Conservation (phyloP, 2,888 invertebrate genomes). For the Steinernema scapterisci region DNA sequence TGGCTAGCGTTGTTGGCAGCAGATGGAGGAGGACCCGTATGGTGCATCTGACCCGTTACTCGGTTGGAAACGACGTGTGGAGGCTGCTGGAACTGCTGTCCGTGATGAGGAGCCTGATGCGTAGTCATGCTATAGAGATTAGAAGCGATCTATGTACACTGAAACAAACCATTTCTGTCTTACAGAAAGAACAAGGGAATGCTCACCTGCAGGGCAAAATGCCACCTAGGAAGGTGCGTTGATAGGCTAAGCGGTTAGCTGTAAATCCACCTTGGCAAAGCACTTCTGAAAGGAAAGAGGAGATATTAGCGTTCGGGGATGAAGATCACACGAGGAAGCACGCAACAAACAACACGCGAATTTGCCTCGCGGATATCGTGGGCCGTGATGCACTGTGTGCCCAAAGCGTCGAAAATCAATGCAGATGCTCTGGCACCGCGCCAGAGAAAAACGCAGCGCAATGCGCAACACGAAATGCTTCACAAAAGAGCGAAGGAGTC, state of each 20-base stretch:
- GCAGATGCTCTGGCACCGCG: background rate
- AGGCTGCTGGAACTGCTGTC: slow-evolving; percentile 16
- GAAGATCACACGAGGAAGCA: background rate
- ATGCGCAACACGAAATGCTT: slow-evolving; percentile 1
- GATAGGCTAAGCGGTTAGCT: background rate
- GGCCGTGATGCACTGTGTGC: background rate
- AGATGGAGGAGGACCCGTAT: slow-evolving; percentile 16
- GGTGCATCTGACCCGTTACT: slow-evolving; percentile 27
- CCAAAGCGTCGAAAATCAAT: slow-evolving; percentile 16
- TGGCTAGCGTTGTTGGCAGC: slow-evolving; percentile 10
- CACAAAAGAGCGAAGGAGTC: background rate
- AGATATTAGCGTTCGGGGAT: background rate
- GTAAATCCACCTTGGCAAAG: slow-evolving; percentile 1
- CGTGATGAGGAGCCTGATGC: slow-evolving; percentile 17
- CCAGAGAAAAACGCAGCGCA: slow-evolving; percentile 9
- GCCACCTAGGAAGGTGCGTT: slow-evolving; percentile 25
- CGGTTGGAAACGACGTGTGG: slow-evolving; percentile 12
- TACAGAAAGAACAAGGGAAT: background rate
- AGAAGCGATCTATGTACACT: slow-evolving; percentile 28
- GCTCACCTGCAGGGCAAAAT: slow-evolving; percentile 18
- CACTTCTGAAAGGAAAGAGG: background rate
- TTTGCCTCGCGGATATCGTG: too few species aligned
- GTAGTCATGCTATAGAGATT: slow-evolving; percentile 9
- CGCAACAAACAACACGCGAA: slow-evolving; percentile 10
- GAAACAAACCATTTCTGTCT: background rate